phyloP scores from a whole-genome alignment of 2,888 invertebrate species.

The Torymus tubicola region DNA sequence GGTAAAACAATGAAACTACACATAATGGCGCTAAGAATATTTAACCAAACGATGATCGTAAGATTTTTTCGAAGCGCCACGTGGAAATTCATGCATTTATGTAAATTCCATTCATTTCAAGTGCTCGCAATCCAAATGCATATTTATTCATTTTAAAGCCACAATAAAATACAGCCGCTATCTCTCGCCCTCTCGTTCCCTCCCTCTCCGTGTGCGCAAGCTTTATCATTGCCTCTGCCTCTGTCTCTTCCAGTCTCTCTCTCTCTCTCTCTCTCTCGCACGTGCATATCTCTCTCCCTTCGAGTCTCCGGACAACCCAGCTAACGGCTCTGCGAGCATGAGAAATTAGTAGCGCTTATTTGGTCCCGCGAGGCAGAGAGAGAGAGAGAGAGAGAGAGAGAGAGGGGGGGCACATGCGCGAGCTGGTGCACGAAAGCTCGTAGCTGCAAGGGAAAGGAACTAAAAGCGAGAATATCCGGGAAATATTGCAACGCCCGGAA shows the following conservation, averaged over 20 bases:
- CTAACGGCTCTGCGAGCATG: conserved; percentile 32
- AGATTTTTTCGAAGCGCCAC: neutral
- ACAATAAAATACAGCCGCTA: conserved; percentile 37
- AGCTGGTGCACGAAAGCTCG: neutral
- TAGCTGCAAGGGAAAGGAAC: neutral
- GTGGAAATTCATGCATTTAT: conserved; percentile 31
- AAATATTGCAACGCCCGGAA: conserved; percentile 22
- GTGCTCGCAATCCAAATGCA: conserved; percentile 34
- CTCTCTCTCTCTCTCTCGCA: conserved; percentile 24
- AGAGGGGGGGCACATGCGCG: conserved; percentile 57
- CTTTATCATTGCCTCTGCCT: too few relatives aligned
- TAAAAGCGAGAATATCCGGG: conserved; percentile 16
- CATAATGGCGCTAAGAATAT: conserved; percentile 7
- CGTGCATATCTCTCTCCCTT: neutral
- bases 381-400: conserved; percentile 36
- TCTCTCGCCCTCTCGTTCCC: conserved; percentile 13
- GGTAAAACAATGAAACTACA: neutral
- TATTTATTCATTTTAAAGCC: conserved; percentile 46
- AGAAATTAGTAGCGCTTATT: conserved; percentile 54
- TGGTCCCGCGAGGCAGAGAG: conserved; percentile 24
- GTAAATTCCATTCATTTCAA: conserved; percentile 32
- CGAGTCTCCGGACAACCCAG: neutral
- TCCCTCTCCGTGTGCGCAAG: neutral
- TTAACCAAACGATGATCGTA: conserved; percentile 11
- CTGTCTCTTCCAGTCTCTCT: neutral